Conservation (phyloP, 2,797 vertebrate genomes). For the Acestrorhynchus altus region DNA sequence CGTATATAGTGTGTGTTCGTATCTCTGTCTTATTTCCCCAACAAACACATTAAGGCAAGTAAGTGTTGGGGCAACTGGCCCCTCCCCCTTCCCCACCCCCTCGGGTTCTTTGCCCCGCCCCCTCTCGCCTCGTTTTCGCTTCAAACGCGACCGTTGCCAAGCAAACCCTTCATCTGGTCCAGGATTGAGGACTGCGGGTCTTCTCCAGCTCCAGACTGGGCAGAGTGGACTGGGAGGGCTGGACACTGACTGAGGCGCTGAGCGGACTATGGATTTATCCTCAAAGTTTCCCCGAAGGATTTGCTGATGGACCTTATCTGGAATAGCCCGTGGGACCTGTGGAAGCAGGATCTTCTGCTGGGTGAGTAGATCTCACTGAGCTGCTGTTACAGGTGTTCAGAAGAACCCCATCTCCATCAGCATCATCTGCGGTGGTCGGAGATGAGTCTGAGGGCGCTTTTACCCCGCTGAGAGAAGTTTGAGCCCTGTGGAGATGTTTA, state of each 20-base stretch:
- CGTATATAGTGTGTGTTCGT: no score
- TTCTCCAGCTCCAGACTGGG: not conserved
- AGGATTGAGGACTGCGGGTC: not conserved
- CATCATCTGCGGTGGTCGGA: not conserved
- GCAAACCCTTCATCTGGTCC: conserved; percentile 14
- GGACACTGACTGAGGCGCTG: not conserved
- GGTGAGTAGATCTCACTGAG: not conserved
- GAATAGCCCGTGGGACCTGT: not conserved
- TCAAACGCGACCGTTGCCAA: conserved; percentile 75
- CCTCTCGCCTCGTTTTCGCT: conserved; percentile 70
- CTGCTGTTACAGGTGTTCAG: not conserved
- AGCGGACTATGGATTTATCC: not conserved
- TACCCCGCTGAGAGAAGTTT: no score
- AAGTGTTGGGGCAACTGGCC: not conserved
- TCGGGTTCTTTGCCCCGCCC: conserved; percentile 68
- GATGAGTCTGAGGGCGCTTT: no score
- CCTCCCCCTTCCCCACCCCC: not conserved
- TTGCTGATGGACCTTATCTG: not conserved
- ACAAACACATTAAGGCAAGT: not conserved
- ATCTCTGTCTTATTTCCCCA: not conserved
- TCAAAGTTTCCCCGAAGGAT: not conserved
- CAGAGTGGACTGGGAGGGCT: no score
- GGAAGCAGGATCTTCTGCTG: not conserved
- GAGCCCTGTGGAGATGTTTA: no score
- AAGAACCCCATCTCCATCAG: not conserved